Percentiles rank a stretch among this genome's conserved stretches.
Evolutionary conservation across 2,797 vertebrate genomes (phyloP).

Genomic region (Delichon dasypus): DNA sequence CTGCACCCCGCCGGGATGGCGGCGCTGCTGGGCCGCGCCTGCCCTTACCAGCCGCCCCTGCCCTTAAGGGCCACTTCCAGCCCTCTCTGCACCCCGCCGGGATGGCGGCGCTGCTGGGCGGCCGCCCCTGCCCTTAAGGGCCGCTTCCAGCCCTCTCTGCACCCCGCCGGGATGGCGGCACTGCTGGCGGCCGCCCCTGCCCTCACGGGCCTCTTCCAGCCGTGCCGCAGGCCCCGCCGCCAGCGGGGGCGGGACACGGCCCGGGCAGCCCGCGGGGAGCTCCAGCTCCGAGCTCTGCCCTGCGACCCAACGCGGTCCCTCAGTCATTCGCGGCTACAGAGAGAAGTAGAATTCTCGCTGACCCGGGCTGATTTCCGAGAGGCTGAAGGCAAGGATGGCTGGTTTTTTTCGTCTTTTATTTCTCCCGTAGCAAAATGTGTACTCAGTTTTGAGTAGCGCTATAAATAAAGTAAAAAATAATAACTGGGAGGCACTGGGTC

Average conservation of each 20-base stretch:
- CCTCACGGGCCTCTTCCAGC: neutral
- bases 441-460: slow-evolving; percentile 16
- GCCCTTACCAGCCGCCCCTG: neutral
- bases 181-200: neutral
- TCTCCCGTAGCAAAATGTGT: slow-evolving; percentile 36
- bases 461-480: slow-evolving; percentile 27
- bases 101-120: neutral
- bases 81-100: too few relatives aligned
- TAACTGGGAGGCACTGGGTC: neutral
- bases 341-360: neutral
- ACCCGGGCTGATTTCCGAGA: neutral
- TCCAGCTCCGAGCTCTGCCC: neutral
- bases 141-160: neutral
- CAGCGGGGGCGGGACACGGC: accelerated
- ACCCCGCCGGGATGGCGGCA: neutral
- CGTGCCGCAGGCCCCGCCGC: neutral
- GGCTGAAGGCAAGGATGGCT: neutral
- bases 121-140: neutral
- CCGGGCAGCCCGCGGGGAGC: too few relatives aligned
- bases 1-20: neutral
- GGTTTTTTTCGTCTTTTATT: neutral
- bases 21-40: too few relatives aligned
- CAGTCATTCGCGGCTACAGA: accelerated
- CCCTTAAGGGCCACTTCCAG: neutral
- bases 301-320: accelerated